Base-by-base conservation (phyloP, 1,140 invertebrate species). In the Tetramorium simillimum region DNA sequence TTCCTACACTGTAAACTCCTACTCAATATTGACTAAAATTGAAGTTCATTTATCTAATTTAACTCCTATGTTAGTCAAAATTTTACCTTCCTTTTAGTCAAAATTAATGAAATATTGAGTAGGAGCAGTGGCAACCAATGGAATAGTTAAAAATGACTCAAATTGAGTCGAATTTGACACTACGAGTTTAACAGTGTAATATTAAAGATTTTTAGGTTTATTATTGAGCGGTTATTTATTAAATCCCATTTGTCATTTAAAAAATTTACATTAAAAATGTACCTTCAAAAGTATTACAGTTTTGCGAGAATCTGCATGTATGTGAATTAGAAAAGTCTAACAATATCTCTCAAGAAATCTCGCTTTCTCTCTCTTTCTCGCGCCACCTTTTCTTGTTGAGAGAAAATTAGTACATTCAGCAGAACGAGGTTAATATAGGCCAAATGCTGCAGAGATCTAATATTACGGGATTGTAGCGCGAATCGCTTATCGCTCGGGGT, bases 361-460 rank as follows among this genome's bases (percentile, higher is more conserved):
- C 58, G 33, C 58, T 62, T 3, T 28, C 24, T 18, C 21, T 53
- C 5, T 2, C 40, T 69, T 21, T 46, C 5, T 14, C 10, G 37
- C 0, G 3, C 5, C 14, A 53, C n/a, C 0, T 14, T 53, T 7
- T 53, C 24, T 28, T 21, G 10, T 62, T 16, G 3, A 21, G 12
- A 63, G 16, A 33, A 49, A 78, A 49, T 65, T 53, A 51, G 33
- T 28, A 18, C 14, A 53, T 80, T 67, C 69, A 77, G 14, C 14
- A 16, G 1, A 51, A 49, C 21, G n/a, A 51, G n/a, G 2, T 81
- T 81, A 43, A 70, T 81, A 70, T 56, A 53, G 21, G 37, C n/a
- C 49, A 62, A 62, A 28, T 56, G 1, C 21, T 24, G 46, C 33
- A 14, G 46, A 56, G 63, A 56, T 76, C 33, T 43, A 76, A 60